These are phyloP conservation scores for Odocoileus hemionus DNA, from an alignment of 2,113 vertebrate genomes.

Conservation along the genomic window DNA sequence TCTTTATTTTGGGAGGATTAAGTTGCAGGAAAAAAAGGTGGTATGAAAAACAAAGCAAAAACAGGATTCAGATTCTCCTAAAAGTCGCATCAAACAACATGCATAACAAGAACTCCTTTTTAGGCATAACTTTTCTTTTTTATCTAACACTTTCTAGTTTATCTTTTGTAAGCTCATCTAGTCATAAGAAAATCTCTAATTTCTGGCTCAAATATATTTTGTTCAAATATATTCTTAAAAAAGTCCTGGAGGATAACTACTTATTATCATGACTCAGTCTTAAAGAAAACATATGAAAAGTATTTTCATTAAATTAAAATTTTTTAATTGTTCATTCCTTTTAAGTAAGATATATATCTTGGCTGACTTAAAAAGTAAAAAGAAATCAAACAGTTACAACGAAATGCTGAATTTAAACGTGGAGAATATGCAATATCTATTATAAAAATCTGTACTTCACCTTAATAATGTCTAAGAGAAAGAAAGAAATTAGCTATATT, in stretches of 20 bases:
- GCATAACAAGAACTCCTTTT: not conserved
- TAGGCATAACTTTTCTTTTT: not conserved
- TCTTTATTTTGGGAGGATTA: not conserved
- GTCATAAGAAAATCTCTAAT: not conserved
- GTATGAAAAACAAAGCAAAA: not conserved
- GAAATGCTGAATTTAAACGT: not conserved
- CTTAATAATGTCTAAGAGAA: not conserved
- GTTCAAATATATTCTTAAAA: not conserved
- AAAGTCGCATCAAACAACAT: not conserved
- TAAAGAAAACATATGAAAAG: not conserved
- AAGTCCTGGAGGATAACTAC: not conserved
- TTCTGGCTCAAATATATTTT: not conserved
- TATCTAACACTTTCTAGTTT: not conserved
- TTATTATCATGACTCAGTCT: not conserved
- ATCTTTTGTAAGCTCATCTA: not conserved
- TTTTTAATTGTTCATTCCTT: not conserved
- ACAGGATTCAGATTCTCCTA: not conserved
- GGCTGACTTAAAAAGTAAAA: not conserved
- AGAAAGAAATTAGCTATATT: not conserved
- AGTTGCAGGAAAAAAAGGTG: not conserved
- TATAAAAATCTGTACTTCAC: not conserved
- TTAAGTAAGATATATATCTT: not conserved
- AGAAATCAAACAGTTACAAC: not conserved
- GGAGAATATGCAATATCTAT: not conserved
- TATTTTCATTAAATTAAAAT: not conserved